A percentile compares a stretch with the other conserved stretches of the same genome.
phyloP scores from a whole-genome alignment of 2,888 invertebrate genomes.

The Andrena trimmerana region DNA sequence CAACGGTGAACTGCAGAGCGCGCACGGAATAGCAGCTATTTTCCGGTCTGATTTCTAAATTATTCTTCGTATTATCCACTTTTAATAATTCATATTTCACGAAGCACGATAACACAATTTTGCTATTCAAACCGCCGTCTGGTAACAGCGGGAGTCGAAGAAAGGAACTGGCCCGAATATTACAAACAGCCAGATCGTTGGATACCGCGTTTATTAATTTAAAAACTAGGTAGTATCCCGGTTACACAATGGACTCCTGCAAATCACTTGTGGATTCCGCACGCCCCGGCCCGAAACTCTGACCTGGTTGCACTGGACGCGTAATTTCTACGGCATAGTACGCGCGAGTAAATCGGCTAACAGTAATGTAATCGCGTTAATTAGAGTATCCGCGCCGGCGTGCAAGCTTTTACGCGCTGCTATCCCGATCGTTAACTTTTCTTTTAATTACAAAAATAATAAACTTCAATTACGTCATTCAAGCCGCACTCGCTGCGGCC shows the following conservation, averaged over 20 bases:
- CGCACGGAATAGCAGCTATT: constrained; percentile 19
- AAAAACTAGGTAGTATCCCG: too few relatives aligned
- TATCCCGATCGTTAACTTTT: neutral
- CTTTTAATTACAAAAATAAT: neutral
- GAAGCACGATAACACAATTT: neutral
- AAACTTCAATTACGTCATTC: too few relatives aligned
- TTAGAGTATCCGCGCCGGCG: constrained; percentile 2
- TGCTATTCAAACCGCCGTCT: neutral
- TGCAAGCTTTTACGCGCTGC: constrained; percentile 1
- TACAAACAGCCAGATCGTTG: neutral
- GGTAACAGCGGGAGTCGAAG: neutral
- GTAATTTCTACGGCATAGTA: constrained; percentile 15
- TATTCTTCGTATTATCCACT: neutral
- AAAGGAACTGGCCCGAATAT: neutral
- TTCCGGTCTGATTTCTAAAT: constrained; percentile 32
- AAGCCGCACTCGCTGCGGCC: too few relatives aligned
- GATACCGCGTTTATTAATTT: neutral
- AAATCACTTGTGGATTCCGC: neutral
- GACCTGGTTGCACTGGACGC: neutral
- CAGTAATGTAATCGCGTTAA: constrained; percentile 16
- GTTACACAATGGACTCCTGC: too few relatives aligned
- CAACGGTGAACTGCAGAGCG: neutral
- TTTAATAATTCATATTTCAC: constrained; percentile 4
- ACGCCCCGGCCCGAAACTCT: neutral
- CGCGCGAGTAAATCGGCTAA: constrained; percentile 10